These are phyloP conservation scores for Pyrgus malvae DNA, from an alignment of 2,888 invertebrate species.

Conservation along the genomic window DNA sequence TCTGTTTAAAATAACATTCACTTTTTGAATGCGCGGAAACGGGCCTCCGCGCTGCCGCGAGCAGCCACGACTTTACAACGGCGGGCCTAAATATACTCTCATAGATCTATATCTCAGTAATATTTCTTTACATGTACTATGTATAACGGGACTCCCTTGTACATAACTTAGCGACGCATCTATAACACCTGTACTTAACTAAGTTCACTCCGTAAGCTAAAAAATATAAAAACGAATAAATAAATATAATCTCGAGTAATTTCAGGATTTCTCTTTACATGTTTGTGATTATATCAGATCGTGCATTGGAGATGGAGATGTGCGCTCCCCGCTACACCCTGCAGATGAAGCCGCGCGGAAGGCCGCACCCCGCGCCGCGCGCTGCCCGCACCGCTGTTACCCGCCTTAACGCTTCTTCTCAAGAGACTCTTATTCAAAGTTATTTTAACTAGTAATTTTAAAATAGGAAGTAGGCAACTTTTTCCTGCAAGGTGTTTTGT, in stretches of 20 bases:
- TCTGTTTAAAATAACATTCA: slow-evolving; percentile 11
- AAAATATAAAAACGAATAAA: slow-evolving; percentile 11
- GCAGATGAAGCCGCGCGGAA: too few relatives aligned
- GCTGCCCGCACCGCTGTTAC: neutral
- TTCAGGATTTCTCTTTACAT: neutral
- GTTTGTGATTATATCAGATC: neutral
- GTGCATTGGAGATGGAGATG: neutral
- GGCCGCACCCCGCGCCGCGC: neutral
- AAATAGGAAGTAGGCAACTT: too few relatives aligned
- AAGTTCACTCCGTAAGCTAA: slow-evolving; percentile 19
- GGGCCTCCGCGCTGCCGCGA: neutral
- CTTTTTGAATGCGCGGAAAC: neutral
- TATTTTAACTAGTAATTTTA: too few relatives aligned
- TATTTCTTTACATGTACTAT: neutral
- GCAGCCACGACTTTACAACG: neutral
- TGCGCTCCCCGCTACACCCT: slow-evolving; percentile 1
- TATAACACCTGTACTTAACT: neutral
- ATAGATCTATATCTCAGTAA: neutral
- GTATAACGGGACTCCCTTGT: slow-evolving; percentile 1
- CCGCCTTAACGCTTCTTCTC: too few relatives aligned
- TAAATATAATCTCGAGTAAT: neutral
- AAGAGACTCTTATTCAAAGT: too few relatives aligned
- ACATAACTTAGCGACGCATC: neutral
- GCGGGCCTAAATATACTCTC: neutral
- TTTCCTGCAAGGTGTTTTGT: too few relatives aligned